Percentiles rank a stretch among this genome's conserved stretches.
These are phyloP conservation scores for Psilopogon haemacephalus DNA, from an alignment of 2,113 vertebrate genomes.

Conservation along the genomic window DNA sequence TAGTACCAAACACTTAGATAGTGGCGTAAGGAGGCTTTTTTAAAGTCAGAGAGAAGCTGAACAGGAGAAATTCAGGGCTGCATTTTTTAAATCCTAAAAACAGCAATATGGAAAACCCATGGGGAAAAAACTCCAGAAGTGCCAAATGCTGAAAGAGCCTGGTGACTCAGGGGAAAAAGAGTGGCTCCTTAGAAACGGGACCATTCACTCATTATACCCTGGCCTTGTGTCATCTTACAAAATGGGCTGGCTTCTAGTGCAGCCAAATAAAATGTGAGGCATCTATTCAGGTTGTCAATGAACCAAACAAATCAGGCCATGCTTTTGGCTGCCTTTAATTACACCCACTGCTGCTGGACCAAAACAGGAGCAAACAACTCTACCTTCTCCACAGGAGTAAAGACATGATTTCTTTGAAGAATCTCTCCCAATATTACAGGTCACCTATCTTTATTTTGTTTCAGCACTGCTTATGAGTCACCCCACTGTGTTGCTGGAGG, in stretches of 20 bases:
- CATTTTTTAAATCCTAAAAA: background rate
- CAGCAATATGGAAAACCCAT: background rate
- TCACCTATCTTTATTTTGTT: background rate
- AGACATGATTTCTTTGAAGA: background rate
- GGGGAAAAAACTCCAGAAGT: background rate
- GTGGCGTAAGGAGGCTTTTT: conserved; percentile 9
- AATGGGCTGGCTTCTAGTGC: background rate
- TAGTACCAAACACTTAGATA: conserved; percentile 6
- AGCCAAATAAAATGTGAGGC: background rate
- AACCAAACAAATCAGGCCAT: background rate
- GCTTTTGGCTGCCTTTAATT: conserved; percentile 1
- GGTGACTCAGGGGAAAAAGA: background rate
- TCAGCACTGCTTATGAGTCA: background rate
- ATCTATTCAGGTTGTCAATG: background rate
- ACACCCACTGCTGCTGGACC: background rate
- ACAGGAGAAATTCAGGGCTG: background rate
- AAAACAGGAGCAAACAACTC: background rate
- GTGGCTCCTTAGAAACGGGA: background rate
- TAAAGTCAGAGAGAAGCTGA: conserved; percentile 13
- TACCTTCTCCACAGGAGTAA: background rate
- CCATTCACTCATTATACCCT: background rate
- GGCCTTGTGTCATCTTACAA: background rate
- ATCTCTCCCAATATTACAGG: background rate
- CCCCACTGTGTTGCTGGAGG: background rate
- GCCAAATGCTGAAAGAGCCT: background rate